Base-by-base conservation (phyloP, 2,888 invertebrate genomes). In the Acrobasis consociella region DNA sequence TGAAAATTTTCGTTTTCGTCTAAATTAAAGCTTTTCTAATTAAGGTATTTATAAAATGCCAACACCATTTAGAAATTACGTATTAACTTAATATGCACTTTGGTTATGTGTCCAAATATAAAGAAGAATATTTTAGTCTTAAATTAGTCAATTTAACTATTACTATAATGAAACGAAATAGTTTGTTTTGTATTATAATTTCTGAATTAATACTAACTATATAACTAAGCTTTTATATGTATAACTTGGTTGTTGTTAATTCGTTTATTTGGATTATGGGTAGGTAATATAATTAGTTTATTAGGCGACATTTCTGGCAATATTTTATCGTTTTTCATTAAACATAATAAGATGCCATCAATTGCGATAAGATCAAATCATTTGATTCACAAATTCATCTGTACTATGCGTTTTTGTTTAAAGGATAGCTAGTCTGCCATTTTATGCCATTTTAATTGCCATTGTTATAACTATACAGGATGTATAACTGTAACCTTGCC, bases 121-220 rank as follows among this genome's bases (percentile, higher is more conserved):
- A 75, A 75, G 75, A 80, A 74, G 72, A 77, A 83, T 85, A 77
- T 77, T 75, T 83, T 86, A 87, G 86, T 86, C 81, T 79, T 82
- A 82, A 81, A 75, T 84, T 88, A 90, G 89, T 89, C 86, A 85
- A 86, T 86, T 87, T 86, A 86, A 81, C 72, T 77, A 76, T 73
- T 75, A 76, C 69, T 74, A 70, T 79, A 78, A 81, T 77, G 74
- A 77, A 84, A 81, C 79, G 82, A 84, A 83, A 81, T 86, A 87
- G 81, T 69, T 80, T 85, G 80, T 85, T 83, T 81, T 82, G 73
- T 82, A 78, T 74, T 69, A 79, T 81, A 76, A 76, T 81, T 80
- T 80, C 72, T 77, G 76, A 75, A 74, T 80, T 83, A 75, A 80
- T 72, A 79, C 78, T 84, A 84, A 84, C 78, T 76, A 77, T 11